Base-by-base conservation (phyloP, 2,113 vertebrate genomes). In the Trochalopteron elliotii region DNA sequence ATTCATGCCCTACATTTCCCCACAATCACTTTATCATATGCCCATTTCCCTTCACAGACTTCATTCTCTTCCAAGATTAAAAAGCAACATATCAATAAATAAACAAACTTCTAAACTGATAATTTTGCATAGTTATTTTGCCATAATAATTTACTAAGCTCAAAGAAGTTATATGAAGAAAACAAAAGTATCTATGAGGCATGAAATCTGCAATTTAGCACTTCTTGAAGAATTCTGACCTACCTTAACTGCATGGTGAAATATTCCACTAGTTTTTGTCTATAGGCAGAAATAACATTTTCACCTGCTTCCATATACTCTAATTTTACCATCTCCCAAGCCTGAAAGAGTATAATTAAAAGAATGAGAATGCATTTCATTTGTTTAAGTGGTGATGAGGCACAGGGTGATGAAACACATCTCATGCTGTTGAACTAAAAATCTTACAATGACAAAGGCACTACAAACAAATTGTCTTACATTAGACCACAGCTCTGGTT, bases 211-310 rank as follows among this genome's bases (percentile, higher is more conserved):
- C n/a, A 52, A 12, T 71, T 89, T 18, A 83, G 53, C 8, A 82
- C 3, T 42, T 78, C 18, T 57, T 55, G 8, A 78, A 33, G 60
- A 85, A 22, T 57, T 89, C 69, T 49, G 27, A 85, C 93, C 21
- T 78, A 99, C 99, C 99, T 98, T 75, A 99, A 98, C 75, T 99
- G 99, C 68, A 95, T 93, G 75, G 98, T 98, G 86, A 99, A 99
- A 93, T 99, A 99, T 19, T 98, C 96, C 88, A 99, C 98, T 11
- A 99, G 97, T 77, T 98, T 99, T 88, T 99, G 98, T 96, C 99
- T 98, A 76, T 98, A 98, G 23, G 96, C 76, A 39, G 98, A 95
- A 87, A 97, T 74, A 69, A 95, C 94, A 85, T 93, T 93, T 75
- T 94, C 91, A 65, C 98, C 98, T 92, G 94, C 97, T 64, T 97